Percentiles rank a stretch among this genome's conserved stretches.
Conservation (phyloP, 1,140 invertebrate genomes). For the Danaus plexippus region DNA sequence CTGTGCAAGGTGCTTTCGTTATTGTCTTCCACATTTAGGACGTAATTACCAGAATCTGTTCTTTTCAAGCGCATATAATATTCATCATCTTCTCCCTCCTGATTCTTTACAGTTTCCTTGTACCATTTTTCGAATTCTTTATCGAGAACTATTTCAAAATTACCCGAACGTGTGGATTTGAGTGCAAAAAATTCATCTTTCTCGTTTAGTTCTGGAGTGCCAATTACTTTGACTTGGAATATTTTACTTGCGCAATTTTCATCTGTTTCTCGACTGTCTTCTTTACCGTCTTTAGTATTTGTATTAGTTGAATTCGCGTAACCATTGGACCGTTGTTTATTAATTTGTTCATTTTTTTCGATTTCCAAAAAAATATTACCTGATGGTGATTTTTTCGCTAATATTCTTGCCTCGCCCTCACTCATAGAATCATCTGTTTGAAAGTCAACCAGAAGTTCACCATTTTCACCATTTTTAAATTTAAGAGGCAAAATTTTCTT, state of each 20-base stretch:
- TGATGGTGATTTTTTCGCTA: slow-evolving; percentile 25
- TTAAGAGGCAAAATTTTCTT: slow-evolving; percentile 20
- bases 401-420: slow-evolving; percentile 17
- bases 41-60: slow-evolving; percentile 25
- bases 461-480: slow-evolving; percentile 26
- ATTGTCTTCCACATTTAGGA: slow-evolving; percentile 28
- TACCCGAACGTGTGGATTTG: slow-evolving; percentile 30
- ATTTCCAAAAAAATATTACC: slow-evolving; percentile 29
- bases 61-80: slow-evolving; percentile 27
- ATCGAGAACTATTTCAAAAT: slow-evolving; percentile 41
- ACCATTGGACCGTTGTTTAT: background rate
- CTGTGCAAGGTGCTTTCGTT: slow-evolving; percentile 5
- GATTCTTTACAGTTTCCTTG: slow-evolving; percentile 27
- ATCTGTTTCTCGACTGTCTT: slow-evolving; percentile 7
- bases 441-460: slow-evolving; percentile 24
- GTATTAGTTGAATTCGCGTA: slow-evolving; percentile 2
- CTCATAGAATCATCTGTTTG: slow-evolving; percentile 9
- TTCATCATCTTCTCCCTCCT: slow-evolving; percentile 22
- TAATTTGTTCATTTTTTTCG: slow-evolving; percentile 18
- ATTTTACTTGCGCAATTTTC: background rate
- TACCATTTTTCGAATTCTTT: slow-evolving; percentile 48
- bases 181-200: slow-evolving; percentile 14
- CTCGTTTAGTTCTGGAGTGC: background rate
- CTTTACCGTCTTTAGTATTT: slow-evolving; percentile 1
- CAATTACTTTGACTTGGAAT: slow-evolving; percentile 12